A percentile compares a stretch with the other conserved stretches of the same genome.
These are phyloP conservation scores for Aythya baeri DNA, from an alignment of 2,113 vertebrate species.

Conservation along the genomic window DNA sequence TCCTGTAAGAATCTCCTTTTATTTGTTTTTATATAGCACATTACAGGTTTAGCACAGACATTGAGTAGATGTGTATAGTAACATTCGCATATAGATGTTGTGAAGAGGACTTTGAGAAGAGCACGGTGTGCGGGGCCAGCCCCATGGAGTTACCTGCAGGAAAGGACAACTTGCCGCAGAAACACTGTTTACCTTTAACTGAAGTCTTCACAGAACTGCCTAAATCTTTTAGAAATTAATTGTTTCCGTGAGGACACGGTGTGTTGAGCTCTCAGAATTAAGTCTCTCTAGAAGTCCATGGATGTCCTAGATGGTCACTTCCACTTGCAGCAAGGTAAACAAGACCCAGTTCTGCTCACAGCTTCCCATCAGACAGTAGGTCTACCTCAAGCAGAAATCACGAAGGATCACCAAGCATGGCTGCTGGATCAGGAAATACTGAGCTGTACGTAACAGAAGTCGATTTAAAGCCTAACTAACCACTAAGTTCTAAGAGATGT, in stretches of 20 bases:
- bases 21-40: constrained; percentile 59
- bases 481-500: neutral
- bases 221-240: neutral
- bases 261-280: neutral
- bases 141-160: neutral
- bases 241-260: neutral
- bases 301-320: neutral
- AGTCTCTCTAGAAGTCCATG: neutral
- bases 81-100: neutral
- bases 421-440: neutral
- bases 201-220: neutral
- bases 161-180: neutral
- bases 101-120: neutral
- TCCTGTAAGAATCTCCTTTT: constrained; percentile 55
- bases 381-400: neutral
- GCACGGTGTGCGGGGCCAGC: neutral
- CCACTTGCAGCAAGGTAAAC: neutral
- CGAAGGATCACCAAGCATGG: neutral
- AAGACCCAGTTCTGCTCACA: neutral
- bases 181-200: neutral
- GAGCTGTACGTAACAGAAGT: neutral
- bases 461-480: neutral
- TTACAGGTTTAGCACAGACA: constrained; percentile 49
- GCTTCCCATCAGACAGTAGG: neutral
- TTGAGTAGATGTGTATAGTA: neutral